These are phyloP conservation scores for Drosophila formosana DNA, from an alignment of 2,888 invertebrate species.

Conservation along the genomic window DNA sequence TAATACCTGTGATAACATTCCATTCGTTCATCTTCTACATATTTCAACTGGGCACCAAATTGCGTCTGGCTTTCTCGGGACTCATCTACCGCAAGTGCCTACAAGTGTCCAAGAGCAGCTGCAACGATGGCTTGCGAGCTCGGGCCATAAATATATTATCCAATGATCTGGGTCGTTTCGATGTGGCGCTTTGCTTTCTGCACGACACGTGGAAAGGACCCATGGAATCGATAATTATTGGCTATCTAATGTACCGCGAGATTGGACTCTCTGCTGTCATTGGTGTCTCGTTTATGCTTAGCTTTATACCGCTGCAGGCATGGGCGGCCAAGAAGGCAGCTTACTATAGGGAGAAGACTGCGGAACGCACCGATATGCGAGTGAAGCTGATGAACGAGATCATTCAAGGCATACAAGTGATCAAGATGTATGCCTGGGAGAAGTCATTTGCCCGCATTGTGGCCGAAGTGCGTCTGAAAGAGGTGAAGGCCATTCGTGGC, in stretches of 20 bases:
- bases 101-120: conserved; percentile 91
- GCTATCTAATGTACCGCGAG: conserved; percentile 87
- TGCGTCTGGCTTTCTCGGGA: conserved; percentile 90
- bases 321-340: conserved; percentile 90
- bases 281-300: conserved; percentile 89
- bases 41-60: conserved; percentile 89
- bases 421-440: conserved; percentile 97
- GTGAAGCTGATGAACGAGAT: conserved; percentile 96
- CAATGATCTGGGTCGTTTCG: conserved; percentile 97
- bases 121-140: conserved; percentile 93
- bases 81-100: conserved; percentile 90
- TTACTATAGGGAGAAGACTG: conserved; percentile 89
- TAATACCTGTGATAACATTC: conserved; percentile 87
- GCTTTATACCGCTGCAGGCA: conserved; percentile 91
- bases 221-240: conserved; percentile 86
- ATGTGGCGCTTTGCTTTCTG: conserved; percentile 94
- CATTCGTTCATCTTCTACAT: conserved; percentile 91
- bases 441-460: conserved; percentile 91
- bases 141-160: conserved; percentile 95
- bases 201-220: conserved; percentile 97
- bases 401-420: conserved; percentile 92
- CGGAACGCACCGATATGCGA: conserved; percentile 92
- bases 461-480: conserved; percentile 90
- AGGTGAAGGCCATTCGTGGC: conserved; percentile 89
- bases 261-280: conserved; percentile 89